phyloP scores from a whole-genome alignment of 1,140 invertebrate species.

The Stenopsyche tienmushanensis region DNA sequence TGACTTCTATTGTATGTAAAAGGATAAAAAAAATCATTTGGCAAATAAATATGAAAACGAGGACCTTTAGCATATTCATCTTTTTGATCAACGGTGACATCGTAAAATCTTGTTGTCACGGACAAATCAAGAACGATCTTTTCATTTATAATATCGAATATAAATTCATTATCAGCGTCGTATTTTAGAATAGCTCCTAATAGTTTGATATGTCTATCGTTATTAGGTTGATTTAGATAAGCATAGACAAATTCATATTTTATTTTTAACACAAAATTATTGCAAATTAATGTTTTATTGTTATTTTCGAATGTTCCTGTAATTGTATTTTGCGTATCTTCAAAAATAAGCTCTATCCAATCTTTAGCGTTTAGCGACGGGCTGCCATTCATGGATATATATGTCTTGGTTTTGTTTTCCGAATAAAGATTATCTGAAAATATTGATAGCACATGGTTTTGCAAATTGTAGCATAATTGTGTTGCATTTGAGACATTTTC shows the following conservation, averaged over 20 bases:
- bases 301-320: slow-evolving; percentile 33
- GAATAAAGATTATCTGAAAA: slow-evolving; percentile 44
- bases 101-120: slow-evolving; percentile 58
- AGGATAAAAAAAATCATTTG: slow-evolving; percentile 72
- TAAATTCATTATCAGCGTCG: slow-evolving; percentile 43
- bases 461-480: slow-evolving; percentile 51
- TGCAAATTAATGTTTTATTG: slow-evolving; percentile 39
- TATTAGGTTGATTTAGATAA: slow-evolving; percentile 45
- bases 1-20: slow-evolving; percentile 48
- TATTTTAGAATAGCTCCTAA: slow-evolving; percentile 47
- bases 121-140: slow-evolving; percentile 44
- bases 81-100: slow-evolving; percentile 56
- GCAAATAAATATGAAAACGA: slow-evolving; percentile 62
- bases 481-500: slow-evolving; percentile 47
- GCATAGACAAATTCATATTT: slow-evolving; percentile 51
- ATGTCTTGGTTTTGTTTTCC: slow-evolving; percentile 48
- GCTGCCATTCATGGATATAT: slow-evolving; percentile 63
- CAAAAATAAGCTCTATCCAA: slow-evolving; percentile 58
- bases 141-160: slow-evolving; percentile 45
- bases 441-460: slow-evolving; percentile 50
- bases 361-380: slow-evolving; percentile 51
- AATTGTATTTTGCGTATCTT: slow-evolving; percentile 42
- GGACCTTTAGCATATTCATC: slow-evolving; percentile 60
- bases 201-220: slow-evolving; percentile 47
- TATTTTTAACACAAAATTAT: slow-evolving; percentile 37